phyloP scores from a whole-genome alignment of 2,113 vertebrate species.

The Vicugna pacos region DNA sequence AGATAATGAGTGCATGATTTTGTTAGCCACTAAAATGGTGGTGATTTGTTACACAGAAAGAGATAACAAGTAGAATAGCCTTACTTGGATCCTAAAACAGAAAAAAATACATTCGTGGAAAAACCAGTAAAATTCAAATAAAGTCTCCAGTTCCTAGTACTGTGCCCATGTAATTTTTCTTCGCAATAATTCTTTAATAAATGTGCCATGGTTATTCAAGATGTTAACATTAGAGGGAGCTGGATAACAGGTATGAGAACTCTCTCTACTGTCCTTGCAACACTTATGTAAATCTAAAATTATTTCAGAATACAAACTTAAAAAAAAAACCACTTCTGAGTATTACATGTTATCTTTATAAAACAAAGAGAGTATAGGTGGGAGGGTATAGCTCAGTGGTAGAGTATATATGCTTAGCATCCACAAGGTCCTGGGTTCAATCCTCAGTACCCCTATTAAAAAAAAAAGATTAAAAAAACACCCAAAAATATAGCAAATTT shows the following conservation, averaged over 20 bases:
- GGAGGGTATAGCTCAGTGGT: no score
- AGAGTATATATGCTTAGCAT: no score
- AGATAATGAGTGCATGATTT: background rate
- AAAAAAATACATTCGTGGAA: constrained; percentile 11
- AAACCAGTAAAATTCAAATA: constrained; percentile 26
- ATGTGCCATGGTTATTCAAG: background rate
- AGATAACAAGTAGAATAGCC: background rate
- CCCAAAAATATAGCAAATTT: background rate
- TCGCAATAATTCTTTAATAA: background rate
- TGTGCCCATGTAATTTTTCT: constrained; percentile 21
- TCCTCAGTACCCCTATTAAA: background rate
- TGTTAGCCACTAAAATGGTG: background rate
- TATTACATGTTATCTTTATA: background rate
- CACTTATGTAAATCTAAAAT: constrained; percentile 36
- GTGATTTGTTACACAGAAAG: constrained; percentile 20
- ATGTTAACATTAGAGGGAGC: background rate
- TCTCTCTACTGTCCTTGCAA: background rate
- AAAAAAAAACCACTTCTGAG: background rate
- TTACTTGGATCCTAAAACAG: constrained; percentile 38
- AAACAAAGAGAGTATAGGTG: background rate
- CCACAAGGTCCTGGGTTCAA: no score
- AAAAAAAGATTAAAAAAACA: background rate
- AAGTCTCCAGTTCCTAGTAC: constrained; percentile 32
- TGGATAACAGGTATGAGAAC: background rate
- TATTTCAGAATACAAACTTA: constrained; percentile 36